Base-by-base conservation (phyloP, 2,888 invertebrate species). In the Serrognathus titanus region DNA sequence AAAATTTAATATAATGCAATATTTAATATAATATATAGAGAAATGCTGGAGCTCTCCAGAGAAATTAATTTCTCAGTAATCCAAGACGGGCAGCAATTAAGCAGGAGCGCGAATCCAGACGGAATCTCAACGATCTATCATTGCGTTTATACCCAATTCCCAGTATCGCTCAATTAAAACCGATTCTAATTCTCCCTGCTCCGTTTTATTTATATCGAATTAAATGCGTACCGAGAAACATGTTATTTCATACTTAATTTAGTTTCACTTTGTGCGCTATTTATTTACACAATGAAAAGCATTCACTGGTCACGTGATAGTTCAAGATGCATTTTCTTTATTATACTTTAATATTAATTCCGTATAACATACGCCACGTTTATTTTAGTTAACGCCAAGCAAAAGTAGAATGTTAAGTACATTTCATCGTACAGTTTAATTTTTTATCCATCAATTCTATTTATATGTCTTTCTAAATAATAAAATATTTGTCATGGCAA, bases 31-130 rank as follows among this genome's bases (percentile, higher is more conserved):
- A 73, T 73, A 75, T 75, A 75, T 75, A 73, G 51, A 49, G 58
- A 55, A 73, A 72, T 73, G 66, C 64, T 51, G 57, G 63, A 58
- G 61, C 64, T 67, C 70, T 71, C 69, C 63, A 61, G 72, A 73
- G 76, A 76, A 76, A 77, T 77, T 77, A 77, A 77, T 77, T 77
- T 76, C 75, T 72, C 73, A 71, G 75, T 75, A 75, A 75, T 75
- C 75, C 75, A 73, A 75, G 74, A 75, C 75, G 76, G 76, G 75
- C 75, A 76, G 75, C 75, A 76, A 77, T 77, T 77, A 76, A 77
- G 75, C 72, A 67, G 70, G 71, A 68, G 64, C 66, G 67, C 60
- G 62, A 64, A 67, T 67, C 68, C 68, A 64, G 65, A 63, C 66
- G 74, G 74, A 74, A 74, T 75, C 71, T 72, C 70, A 73, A 73